phyloP scores from a whole-genome alignment of 2,797 vertebrate genomes.

The Oreochromis grahami region DNA sequence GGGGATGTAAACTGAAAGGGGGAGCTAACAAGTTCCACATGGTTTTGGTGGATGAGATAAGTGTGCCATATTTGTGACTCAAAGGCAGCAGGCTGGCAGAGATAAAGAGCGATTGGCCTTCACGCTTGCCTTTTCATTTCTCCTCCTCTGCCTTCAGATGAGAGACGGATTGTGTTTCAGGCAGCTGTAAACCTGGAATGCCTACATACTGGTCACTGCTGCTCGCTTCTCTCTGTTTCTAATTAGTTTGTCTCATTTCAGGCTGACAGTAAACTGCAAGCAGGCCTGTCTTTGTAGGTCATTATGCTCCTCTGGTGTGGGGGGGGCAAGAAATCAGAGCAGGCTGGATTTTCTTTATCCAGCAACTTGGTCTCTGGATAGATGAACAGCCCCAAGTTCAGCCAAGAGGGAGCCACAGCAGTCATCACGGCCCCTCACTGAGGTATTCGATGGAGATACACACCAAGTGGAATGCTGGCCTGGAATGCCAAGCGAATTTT shows the following conservation, averaged over 20 bases:
- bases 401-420: background rate
- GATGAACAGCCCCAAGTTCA: background rate
- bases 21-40: conserved; percentile 66
- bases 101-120: conserved; percentile 60
- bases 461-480: background rate
- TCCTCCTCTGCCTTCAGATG: conserved; percentile 28
- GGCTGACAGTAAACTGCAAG: conserved; percentile 51
- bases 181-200: conserved; percentile 62
- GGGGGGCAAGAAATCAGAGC: conserved; percentile 12
- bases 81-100: conserved; percentile 69
- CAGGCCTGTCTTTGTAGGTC: conserved; percentile 32
- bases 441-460: conserved; percentile 5
- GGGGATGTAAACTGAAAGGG: conserved; percentile 19
- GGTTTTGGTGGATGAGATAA: conserved; percentile 62
- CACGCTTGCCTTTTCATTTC: conserved; percentile 26
- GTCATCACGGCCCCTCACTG: background rate
- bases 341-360: conserved; percentile 36
- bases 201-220: conserved; percentile 3
- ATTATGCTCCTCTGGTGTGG: conserved; percentile 14
- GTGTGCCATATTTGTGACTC: conserved; percentile 40
- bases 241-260: conserved; percentile 52
- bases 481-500: background rate
- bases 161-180: conserved; percentile 59
- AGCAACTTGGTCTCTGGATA: conserved; percentile 10
- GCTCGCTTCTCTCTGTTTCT: conserved; percentile 60